Evolutionary conservation across 2,888 invertebrate genomes (phyloP), one percentile per base, ranked within the genome.

Genomic region (Oxyteleia sp.): DNA sequence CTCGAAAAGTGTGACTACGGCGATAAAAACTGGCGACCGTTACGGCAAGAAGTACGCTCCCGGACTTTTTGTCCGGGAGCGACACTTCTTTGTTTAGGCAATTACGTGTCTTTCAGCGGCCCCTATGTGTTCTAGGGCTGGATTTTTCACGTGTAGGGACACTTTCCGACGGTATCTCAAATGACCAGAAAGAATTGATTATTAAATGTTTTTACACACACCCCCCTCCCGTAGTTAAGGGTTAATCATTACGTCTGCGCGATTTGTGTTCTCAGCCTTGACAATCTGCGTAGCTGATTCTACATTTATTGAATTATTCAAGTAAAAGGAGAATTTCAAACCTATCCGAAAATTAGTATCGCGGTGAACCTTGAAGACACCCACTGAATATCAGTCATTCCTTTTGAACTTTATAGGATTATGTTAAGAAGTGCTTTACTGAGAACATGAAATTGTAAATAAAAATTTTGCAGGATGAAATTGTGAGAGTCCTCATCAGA

Each of bases 21-120:
- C 8, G 13, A 41, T 5, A 53, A 53, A 53, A 53, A 29, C 29
- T 2, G 20, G 8, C 5, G 29, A 61, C 72, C 61, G 61, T 61
- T 72, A 61, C 41, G 49, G 47, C 57, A 59, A 59, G 59, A 71
- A 57, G 71, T n/a, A n/a, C n/a, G n/a, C n/a, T n/a, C 35, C 10
- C 3, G 10, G 26, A 4, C 26, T 66, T 66, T 66, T 51, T 18
- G 23, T 51, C 32, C 13, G 4, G 13, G 7, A 66, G 29, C 51
- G 64, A 66, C 64, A 66, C 51, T 66, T 66, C 51, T 66, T 66
- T 66, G 64, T 51, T 51, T 51, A 66, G 47, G 38, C 32, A 55
- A 29, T 51, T 35, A 47, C 26, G 26, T 53, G 16, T 68, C 29
- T 29, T 29, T 57, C 4, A n/a, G 0, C 53, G 13, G 43, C 16